A percentile compares a stretch with the other conserved stretches of the same genome.
Conservation (phyloP, 2,888 invertebrate genomes). For the Parnassius mnemosyne region DNA sequence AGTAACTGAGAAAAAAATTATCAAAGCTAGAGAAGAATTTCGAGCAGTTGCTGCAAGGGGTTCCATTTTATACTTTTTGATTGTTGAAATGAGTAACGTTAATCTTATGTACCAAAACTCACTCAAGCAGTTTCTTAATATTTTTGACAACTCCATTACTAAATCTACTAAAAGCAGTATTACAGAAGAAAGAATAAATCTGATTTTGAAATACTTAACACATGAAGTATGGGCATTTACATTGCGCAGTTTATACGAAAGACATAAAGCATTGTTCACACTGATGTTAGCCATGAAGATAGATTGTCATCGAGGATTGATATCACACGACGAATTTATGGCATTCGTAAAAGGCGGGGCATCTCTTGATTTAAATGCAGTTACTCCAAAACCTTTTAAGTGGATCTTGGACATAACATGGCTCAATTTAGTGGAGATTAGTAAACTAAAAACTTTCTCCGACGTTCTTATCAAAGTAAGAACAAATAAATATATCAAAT, state of each 20-base stretch:
- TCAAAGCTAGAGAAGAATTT: constrained; percentile 96
- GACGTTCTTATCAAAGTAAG: constrained; percentile 87
- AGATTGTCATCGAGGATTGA: constrained; percentile 89
- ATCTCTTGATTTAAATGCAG: constrained; percentile 95
- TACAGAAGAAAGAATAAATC: constrained; percentile 92
- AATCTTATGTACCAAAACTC: constrained; percentile 99
- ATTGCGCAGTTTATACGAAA: constrained; percentile 94
- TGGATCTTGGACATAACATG: constrained; percentile 98
- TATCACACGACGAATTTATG: constrained; percentile 95
- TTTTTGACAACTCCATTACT: constrained; percentile 96
- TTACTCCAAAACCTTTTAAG: constrained; percentile 93
- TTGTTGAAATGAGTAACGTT: constrained; percentile 98
- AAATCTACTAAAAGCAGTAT: constrained; percentile 92
- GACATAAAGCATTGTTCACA: constrained; percentile 95
- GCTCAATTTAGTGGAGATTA: constrained; percentile 96
- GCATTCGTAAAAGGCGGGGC: constrained; percentile 98
- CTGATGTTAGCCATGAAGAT: constrained; percentile 97
- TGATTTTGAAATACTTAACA: constrained; percentile 93
- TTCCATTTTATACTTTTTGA: constrained; percentile 96
- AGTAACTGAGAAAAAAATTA: constrained; percentile 96
- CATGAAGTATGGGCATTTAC: constrained; percentile 96
- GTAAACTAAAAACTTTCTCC: constrained; percentile 88
- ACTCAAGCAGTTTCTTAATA: constrained; percentile 93
- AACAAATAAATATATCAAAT: neutral
- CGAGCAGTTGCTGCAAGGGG: constrained; percentile 96